These are phyloP conservation scores for Napeogenes sylphis DNA, from an alignment of 2,888 invertebrate genomes.

Conservation along the genomic window DNA sequence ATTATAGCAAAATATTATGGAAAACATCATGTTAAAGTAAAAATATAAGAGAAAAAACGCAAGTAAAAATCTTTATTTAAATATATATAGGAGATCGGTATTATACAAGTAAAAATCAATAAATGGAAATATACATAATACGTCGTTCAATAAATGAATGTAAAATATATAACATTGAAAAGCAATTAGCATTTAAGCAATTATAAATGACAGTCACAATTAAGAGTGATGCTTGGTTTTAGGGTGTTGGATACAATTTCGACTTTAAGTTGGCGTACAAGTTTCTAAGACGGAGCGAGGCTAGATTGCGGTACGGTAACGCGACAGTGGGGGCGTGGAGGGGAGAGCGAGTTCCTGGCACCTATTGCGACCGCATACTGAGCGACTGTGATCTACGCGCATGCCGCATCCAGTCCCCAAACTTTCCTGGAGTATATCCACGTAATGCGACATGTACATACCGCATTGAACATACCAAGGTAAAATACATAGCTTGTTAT, in stretches of 20 bases:
- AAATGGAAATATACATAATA: slow-evolving; percentile 8
- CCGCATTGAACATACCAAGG: slow-evolving; percentile 81
- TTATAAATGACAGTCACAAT: slow-evolving; percentile 22
- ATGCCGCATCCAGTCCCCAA: slow-evolving; percentile 90
- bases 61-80: no score
- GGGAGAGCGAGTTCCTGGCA: slow-evolving; percentile 85
- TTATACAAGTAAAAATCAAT: not conserved
- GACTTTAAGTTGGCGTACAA: slow-evolving; percentile 91
- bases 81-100: no score
- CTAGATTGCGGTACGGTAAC: slow-evolving; percentile 87
- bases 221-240: slow-evolving; percentile 36
- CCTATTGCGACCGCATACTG: slow-evolving; percentile 88
- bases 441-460: slow-evolving; percentile 90
- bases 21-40: no score
- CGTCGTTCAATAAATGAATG: slow-evolving; percentile 14
- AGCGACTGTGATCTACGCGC: slow-evolving; percentile 84
- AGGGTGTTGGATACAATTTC: slow-evolving; percentile 88
- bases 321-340: slow-evolving; percentile 84
- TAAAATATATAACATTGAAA: slow-evolving; percentile 11
- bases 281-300: slow-evolving; percentile 86
- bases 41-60: no score
- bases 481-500: slow-evolving; percentile 33
- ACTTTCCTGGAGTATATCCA: slow-evolving; percentile 93
- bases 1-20: no score
- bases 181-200: slow-evolving; percentile 17